Conservation (phyloP, 2,113 vertebrate genomes). For the Tiliqua scincoides region DNA sequence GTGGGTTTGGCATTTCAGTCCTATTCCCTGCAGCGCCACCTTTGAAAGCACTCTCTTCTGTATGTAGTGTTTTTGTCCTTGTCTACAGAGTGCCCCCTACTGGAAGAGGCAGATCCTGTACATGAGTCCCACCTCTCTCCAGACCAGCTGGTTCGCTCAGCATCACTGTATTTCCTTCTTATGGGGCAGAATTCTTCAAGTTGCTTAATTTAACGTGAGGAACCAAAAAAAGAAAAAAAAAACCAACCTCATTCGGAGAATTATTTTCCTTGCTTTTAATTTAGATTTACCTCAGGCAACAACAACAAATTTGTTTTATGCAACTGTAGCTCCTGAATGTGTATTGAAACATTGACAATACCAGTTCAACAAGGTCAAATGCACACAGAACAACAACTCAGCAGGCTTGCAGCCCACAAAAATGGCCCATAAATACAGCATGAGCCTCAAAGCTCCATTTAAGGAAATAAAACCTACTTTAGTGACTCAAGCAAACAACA, state of each 20-base stretch:
- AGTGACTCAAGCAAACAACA: too few relatives aligned
- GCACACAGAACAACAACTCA: background rate
- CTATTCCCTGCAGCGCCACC: background rate
- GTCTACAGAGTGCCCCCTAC: too few relatives aligned
- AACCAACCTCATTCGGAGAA: background rate
- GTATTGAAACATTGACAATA: background rate
- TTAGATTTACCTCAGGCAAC: background rate
- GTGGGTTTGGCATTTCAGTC: background rate
- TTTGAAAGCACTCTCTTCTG: background rate
- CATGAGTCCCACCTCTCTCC: background rate
- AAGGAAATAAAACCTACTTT: background rate
- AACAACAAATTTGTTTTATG: background rate
- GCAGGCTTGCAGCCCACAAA: background rate
- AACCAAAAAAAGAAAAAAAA: background rate
- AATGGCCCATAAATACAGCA: background rate
- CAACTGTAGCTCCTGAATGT: background rate
- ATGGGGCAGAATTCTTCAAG: background rate
- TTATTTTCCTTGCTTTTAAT: background rate
- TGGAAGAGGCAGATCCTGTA: background rate
- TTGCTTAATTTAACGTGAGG: background rate
- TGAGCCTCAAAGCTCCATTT: background rate
- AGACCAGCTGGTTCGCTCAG: background rate
- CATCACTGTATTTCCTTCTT: background rate
- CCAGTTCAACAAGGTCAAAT: background rate
- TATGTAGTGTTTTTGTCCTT: background rate